Evolutionary conservation across 2,797 vertebrate species (phyloP).

Genomic region (Lophius americanus): DNA sequence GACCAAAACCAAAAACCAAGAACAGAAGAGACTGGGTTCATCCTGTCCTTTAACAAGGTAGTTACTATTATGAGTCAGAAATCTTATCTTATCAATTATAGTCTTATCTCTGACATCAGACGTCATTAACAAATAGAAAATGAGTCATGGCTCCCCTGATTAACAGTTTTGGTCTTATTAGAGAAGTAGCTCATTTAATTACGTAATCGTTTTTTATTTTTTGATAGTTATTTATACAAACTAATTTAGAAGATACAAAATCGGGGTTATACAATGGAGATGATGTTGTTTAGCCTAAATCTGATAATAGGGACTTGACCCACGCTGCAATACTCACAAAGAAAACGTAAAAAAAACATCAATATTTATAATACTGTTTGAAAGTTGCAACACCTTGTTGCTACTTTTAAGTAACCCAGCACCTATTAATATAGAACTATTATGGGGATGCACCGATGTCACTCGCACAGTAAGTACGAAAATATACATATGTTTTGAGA

Average conservation of each 20-base stretch:
- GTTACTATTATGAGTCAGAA: neutral
- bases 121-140: neutral
- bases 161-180: neutral
- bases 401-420: neutral
- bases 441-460: too few species aligned
- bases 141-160: neutral
- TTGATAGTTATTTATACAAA: neutral
- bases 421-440: too few species aligned
- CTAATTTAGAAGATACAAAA: neutral
- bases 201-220: neutral
- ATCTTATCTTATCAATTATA: conserved; percentile 2
- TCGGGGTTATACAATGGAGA: rapidly evolving
- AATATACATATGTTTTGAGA: too few species aligned
- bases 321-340: too few species aligned
- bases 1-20: neutral
- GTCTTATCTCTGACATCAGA: conserved; percentile 1
- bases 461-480: too few species aligned
- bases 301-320: neutral
- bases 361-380: too few species aligned
- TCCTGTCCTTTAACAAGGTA: neutral
- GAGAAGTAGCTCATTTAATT: neutral
- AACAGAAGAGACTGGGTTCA: neutral
- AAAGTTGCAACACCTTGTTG: neutral
- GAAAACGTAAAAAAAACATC: too few species aligned
- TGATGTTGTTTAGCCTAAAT: neutral